Evolutionary conservation across 2,113 vertebrate species (phyloP).

Genomic region (Ptilorrhoa leucosticta): DNA sequence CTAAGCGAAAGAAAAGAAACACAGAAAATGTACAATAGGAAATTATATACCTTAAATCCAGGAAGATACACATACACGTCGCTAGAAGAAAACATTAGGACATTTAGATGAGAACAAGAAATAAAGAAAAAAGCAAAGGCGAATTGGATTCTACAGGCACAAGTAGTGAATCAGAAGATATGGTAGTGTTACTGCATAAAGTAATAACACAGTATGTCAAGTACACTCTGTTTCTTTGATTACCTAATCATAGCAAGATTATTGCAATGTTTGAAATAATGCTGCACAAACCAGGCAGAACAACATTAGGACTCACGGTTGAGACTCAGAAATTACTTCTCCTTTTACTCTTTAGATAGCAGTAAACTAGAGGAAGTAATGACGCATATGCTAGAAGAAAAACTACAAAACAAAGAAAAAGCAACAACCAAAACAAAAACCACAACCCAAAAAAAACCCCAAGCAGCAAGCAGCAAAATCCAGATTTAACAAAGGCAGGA

Average conservation of each 20-base stretch:
- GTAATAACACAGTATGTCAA: not conserved
- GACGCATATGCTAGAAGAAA: not conserved
- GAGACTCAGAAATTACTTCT: not conserved
- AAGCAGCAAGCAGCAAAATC: not conserved
- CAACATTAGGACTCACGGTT: not conserved
- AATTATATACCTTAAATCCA: not conserved
- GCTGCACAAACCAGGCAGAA: not conserved
- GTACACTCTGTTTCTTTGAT: slow-evolving; percentile 1
- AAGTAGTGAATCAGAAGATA: not conserved
- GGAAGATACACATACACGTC: not conserved
- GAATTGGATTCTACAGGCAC: not conserved
- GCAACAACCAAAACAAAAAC: not conserved
- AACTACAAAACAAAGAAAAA: not conserved
- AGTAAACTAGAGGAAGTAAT: not conserved
- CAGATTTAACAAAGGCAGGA: not conserved
- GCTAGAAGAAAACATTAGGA: not conserved
- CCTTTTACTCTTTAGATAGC: not conserved
- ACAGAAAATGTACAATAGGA: not conserved
- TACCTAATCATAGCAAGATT: slow-evolving; percentile 20
- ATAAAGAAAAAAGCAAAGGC: not conserved
- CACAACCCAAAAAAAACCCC: fast-evolving
- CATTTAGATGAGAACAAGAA: not conserved
- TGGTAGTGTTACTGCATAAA: not conserved
- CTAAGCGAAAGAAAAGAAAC: not conserved
- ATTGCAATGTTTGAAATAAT: not conserved